Percentiles rank a stretch among this genome's conserved stretches.
These are phyloP conservation scores for Pardosa pseudoannulata DNA, from an alignment of 2,888 invertebrate genomes.

Conservation along the genomic window DNA sequence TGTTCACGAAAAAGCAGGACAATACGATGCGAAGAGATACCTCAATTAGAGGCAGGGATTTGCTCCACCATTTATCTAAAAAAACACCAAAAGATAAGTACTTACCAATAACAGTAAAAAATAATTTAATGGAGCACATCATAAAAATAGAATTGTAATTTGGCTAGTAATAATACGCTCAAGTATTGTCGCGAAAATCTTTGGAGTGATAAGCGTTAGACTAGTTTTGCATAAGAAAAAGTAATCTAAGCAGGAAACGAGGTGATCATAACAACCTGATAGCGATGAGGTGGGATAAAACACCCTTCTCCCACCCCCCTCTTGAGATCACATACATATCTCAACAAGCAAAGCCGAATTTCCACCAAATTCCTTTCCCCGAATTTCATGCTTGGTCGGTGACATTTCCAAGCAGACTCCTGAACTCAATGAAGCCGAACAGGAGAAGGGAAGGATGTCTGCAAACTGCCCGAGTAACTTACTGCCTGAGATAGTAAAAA, in stretches of 20 bases:
- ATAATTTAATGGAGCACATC: no score
- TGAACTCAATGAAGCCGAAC: background rate
- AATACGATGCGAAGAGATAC: no score
- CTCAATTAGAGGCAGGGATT: no score
- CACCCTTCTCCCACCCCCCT: background rate
- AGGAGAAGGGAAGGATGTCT: slow-evolving; percentile 4
- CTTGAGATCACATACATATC: background rate
- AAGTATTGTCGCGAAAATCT: no score
- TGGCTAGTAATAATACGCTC: no score
- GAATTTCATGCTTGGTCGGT: background rate
- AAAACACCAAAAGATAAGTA: no score
- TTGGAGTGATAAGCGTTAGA: no score
- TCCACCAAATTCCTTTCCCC: slow-evolving; percentile 3
- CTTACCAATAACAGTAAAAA: no score
- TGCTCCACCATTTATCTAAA: no score
- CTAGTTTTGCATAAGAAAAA: no score
- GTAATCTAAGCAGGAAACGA: background rate
- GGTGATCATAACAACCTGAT: background rate
- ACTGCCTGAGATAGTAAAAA: slow-evolving; percentile 1
- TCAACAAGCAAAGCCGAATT: background rate
- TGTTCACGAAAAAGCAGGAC: no score
- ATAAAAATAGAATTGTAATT: no score
- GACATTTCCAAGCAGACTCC: background rate
- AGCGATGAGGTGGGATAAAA: background rate
- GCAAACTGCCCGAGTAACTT: slow-evolving; percentile 10